phyloP scores from a whole-genome alignment of 2,888 invertebrate genomes.

The Molanna angustata region DNA sequence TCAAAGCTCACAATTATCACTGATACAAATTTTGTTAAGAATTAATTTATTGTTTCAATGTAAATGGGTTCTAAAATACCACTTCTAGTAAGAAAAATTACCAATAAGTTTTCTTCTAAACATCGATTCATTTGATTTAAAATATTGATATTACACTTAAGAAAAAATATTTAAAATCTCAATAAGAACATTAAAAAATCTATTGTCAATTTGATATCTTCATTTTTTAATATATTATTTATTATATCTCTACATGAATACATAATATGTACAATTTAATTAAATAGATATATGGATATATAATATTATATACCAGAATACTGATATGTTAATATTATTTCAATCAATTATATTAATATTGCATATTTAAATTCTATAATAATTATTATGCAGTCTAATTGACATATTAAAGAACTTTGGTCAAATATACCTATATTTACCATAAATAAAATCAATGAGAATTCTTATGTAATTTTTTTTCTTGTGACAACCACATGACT shows the following conservation, averaged over 20 bases:
- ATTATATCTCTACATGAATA: no score
- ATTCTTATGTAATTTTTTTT: slow-evolving; percentile 15
- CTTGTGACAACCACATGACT: no score
- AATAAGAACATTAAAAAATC: slow-evolving; percentile 1
- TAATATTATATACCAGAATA: slow-evolving; percentile 23
- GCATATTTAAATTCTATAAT: slow-evolving; percentile 23
- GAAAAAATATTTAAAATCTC: neutral
- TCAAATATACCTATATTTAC: slow-evolving; percentile 27
- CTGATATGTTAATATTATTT: slow-evolving; percentile 27
- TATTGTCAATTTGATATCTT: slow-evolving; percentile 18
- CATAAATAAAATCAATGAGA: slow-evolving; percentile 21
- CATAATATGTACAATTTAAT: no score
- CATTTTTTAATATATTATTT: neutral
- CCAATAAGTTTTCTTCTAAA: neutral
- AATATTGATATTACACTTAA: neutral
- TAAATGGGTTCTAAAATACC: neutral
- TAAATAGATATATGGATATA: no score
- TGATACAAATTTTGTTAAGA: neutral
- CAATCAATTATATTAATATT: no score
- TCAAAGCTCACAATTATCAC: slow-evolving; percentile 10
- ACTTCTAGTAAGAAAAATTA: neutral
- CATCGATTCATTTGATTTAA: neutral
- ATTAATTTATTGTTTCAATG: neutral
- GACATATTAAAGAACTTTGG: slow-evolving; percentile 31
- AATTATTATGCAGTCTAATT: slow-evolving; percentile 25